Evolutionary conservation across 2,888 invertebrate genomes (phyloP), one percentile per base, ranked within the genome.

Genomic region (Alcis repandata): DNA sequence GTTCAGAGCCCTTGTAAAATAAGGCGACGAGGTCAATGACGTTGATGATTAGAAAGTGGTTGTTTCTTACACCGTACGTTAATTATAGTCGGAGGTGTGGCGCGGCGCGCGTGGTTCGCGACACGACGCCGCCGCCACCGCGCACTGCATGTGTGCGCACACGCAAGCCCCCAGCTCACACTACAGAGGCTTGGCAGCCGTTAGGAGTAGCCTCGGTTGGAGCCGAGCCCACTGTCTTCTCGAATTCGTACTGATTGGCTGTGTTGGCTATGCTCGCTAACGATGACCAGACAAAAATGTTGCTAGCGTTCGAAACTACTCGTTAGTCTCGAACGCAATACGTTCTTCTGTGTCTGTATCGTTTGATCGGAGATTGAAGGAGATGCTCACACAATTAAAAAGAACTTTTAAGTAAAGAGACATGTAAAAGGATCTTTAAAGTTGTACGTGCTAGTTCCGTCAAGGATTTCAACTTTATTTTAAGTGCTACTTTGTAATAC

Each of bases 41-140:
- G 83, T 83, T 77, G 79, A 67, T 75, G 69, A 78, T 79, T 83
- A 87, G 88, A 88, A 89, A 88, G 87, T 81, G 63, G 71, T 72
- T 58, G 63, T 51, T 64, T 71, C 66, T 63, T 74, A 74, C 75
- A 65, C 69, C 60, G 67, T 68, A 63, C 62, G 71, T 75, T 20
- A 74, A 62, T 71, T 71, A 71, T 59, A 58, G 68, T 54, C 58
- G 87, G 87, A 82, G 88, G 89, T 87, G 89, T 87, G 88, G 83
- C 82, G 65, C 82, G 48, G 70, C 63, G 51, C 51, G 78, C 79
- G 80, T 79, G 79, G 77, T 73, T 73, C 71, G 68, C 70, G 77
- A 78, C 80, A 79, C 78, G 63, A 41, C 40, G 77, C 75, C 45
- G 71, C 64, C 69, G 27, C 27, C n/a, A 6, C 6, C 27, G 67